Percentiles rank a stretch among this genome's conserved stretches.
Evolutionary conservation across 2,113 vertebrate species (phyloP).

Genomic region (Sphyrna mokarran): DNA sequence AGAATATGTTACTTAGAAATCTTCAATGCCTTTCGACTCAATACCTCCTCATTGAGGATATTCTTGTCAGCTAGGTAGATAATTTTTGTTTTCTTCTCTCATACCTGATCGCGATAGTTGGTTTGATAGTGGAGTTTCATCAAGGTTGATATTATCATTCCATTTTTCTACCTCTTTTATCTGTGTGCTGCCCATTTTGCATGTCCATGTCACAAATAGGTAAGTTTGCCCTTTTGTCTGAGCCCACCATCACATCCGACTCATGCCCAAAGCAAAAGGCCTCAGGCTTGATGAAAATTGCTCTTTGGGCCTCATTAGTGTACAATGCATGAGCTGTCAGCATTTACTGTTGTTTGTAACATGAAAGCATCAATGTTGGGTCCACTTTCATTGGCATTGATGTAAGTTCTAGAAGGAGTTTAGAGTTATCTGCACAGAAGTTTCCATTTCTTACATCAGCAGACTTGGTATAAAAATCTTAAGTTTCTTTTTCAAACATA

Average conservation of each 20-base stretch:
- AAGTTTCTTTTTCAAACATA: neutral
- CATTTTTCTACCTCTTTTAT: neutral
- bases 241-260: neutral
- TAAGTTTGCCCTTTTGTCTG: neutral
- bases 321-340: neutral
- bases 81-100: neutral
- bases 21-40: neutral
- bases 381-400: neutral
- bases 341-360: neutral
- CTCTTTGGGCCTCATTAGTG: neutral
- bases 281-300: neutral
- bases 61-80: neutral
- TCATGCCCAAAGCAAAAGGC: neutral
- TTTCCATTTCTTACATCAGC: neutral
- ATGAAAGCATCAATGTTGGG: neutral
- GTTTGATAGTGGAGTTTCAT: neutral
- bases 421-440: neutral
- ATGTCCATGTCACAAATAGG: neutral
- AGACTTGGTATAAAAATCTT: neutral
- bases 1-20: neutral
- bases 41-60: neutral
- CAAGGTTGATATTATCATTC: neutral
- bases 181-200: neutral
- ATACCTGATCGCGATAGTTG: neutral
- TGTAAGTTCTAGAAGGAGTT: neutral